A percentile compares a stretch with the other conserved stretches of the same genome.
Evolutionary conservation across 2,888 invertebrate species (phyloP).

Genomic region (Parapristionchus giblindavisi): DNA sequence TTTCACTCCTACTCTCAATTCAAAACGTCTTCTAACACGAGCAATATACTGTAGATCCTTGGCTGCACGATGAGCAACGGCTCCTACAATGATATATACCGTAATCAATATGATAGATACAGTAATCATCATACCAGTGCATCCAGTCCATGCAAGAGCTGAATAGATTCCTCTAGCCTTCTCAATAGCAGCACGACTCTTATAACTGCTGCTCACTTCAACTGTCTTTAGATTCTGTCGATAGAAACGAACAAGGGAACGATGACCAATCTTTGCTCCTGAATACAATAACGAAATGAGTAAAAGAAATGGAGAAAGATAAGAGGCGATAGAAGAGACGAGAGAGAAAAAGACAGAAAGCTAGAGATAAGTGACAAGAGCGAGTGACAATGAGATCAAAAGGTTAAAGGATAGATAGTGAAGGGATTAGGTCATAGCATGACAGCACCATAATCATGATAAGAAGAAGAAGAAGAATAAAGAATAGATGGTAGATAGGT

Average conservation of each 20-base stretch:
- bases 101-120: neutral
- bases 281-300: slow-evolving; percentile 15
- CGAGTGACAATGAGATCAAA: too few species aligned
- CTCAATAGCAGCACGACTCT: slow-evolving; percentile 52
- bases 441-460: too few species aligned
- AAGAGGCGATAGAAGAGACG: too few species aligned
- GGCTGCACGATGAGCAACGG: slow-evolving; percentile 77
- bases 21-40: slow-evolving; percentile 73
- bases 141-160: slow-evolving; percentile 88
- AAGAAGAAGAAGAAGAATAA: too few species aligned
- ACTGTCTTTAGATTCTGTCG: slow-evolving; percentile 71
- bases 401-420: too few species aligned
- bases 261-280: slow-evolving; percentile 90
- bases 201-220: slow-evolving; percentile 41
- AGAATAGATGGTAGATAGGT: too few species aligned
- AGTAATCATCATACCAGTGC: slow-evolving; percentile 77
- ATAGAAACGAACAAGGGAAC: slow-evolving; percentile 89
- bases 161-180: slow-evolving; percentile 76
- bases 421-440: too few species aligned
- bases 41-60: slow-evolving; percentile 87
- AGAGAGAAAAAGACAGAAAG: too few species aligned
- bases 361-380: too few species aligned
- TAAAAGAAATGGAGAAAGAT: too few species aligned
- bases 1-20: slow-evolving; percentile 54
- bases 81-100: slow-evolving; percentile 64